phyloP scores from a whole-genome alignment of 1,140 invertebrate species.

The Artemia franciscana region DNA sequence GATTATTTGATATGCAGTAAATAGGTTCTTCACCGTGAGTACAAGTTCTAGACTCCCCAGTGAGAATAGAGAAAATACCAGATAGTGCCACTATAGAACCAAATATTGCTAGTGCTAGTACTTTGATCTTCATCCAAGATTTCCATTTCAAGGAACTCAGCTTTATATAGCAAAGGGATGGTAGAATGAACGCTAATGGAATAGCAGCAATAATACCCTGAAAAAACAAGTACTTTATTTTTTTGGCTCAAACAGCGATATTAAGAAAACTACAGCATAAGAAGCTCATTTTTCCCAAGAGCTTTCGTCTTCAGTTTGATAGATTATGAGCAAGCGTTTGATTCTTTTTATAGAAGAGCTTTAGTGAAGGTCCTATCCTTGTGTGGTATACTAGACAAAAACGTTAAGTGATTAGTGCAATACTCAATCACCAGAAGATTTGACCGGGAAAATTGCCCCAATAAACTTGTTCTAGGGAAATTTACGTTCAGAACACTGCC shows the following conservation, averaged over 20 bases:
- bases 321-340: no score
- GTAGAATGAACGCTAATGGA: slow-evolving; percentile 59
- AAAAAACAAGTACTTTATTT: slow-evolving; percentile 11
- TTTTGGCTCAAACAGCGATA: slow-evolving; percentile 1
- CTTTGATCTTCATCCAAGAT: slow-evolving; percentile 42
- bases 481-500: no score
- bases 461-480: no score
- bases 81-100: slow-evolving; percentile 41
- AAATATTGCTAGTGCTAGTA: slow-evolving; percentile 39
- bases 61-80: slow-evolving; percentile 29
- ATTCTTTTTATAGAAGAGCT: no score
- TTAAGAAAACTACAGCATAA: neutral
- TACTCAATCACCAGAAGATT: neutral
- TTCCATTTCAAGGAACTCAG: slow-evolving; percentile 43
- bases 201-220: slow-evolving; percentile 61
- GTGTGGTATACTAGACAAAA: neutral
- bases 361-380: no score
- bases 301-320: no score
- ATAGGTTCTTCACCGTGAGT: slow-evolving; percentile 33
- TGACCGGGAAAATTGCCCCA: no score
- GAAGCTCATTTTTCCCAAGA: neutral
- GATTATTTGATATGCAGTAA: slow-evolving; percentile 25
- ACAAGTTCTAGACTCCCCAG: slow-evolving; percentile 28
- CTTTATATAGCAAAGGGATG: slow-evolving; percentile 51
- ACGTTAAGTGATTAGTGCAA: slow-evolving; percentile 1